A percentile compares a stretch with the other conserved stretches of the same genome.
phyloP scores from a whole-genome alignment of 2,888 invertebrate species.

The Seira musarum region DNA sequence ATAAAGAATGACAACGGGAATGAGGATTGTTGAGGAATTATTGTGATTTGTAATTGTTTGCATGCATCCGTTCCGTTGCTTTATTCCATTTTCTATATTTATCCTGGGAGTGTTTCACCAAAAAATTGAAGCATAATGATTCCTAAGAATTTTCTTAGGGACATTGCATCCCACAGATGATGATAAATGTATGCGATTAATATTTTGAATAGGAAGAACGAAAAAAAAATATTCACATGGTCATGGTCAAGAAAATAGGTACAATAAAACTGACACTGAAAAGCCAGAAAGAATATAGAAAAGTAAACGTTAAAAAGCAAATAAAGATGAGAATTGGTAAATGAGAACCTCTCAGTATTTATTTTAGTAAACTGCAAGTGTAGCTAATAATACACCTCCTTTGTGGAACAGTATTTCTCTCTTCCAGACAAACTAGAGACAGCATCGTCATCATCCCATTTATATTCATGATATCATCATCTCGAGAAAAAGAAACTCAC shows the following conservation, averaged over 20 bases:
- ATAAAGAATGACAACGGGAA: background rate
- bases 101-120: too few species aligned
- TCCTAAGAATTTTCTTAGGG: too few species aligned
- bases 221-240: conserved; percentile 3
- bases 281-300: background rate
- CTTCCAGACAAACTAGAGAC: conserved; percentile 1
- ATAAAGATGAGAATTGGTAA: background rate
- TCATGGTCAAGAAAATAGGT: conserved; percentile 9
- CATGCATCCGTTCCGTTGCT: background rate
- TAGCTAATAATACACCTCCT: background rate
- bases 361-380: background rate
- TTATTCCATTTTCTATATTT: too few species aligned
- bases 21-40: background rate
- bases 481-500: background rate
- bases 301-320: conserved; percentile 5
- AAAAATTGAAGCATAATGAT: too few species aligned
- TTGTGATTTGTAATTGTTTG: background rate
- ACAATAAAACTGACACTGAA: background rate
- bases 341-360: background rate
- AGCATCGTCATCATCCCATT: background rate
- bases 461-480: conserved; percentile 4
- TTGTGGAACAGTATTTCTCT: background rate
- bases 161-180: background rate
- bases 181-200: background rate
- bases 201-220: background rate